phyloP scores from a whole-genome alignment of 2,888 invertebrate species.

The Merodon equestris region DNA sequence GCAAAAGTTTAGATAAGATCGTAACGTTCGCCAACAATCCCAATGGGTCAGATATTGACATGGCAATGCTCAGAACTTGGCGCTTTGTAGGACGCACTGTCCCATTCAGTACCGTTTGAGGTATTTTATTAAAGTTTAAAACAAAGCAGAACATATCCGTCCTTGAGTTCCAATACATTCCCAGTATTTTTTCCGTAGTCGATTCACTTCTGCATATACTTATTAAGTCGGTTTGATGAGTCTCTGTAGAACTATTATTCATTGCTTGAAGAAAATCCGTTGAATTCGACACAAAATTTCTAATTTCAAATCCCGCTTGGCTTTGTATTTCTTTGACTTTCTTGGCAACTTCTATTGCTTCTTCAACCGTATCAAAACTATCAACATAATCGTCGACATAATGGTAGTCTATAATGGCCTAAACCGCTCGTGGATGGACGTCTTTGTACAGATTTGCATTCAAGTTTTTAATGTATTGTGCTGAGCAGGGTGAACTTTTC shows the following conservation, averaged over 20 bases:
- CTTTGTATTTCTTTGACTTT: neutral
- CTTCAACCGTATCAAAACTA: conserved; percentile 42
- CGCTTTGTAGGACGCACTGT: neutral
- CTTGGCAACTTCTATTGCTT: conserved; percentile 33
- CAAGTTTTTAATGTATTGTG: conserved; percentile 18
- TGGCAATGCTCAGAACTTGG: neutral
- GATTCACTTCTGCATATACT: neutral
- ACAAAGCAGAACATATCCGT: neutral
- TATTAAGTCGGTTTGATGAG: too few species aligned
- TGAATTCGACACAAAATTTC: conserved; percentile 55
- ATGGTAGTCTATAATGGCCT: conserved; percentile 30
- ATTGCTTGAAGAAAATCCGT: neutral
- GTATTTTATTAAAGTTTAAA: neutral
- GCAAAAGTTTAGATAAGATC: neutral
- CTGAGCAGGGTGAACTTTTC: conserved; percentile 30
- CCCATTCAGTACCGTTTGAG: neutral
- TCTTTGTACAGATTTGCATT: neutral
- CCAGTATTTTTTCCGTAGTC: neutral
- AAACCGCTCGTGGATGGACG: conserved; percentile 1
- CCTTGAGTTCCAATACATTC: too few species aligned
- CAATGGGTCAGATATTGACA: neutral
- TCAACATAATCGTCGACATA: too few species aligned
- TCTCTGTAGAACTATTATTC: too few species aligned
- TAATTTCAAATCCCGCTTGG: conserved; percentile 14
- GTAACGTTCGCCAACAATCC: neutral